Evolutionary conservation across 2,888 invertebrate species (phyloP).

Genomic region (Busseola fusca): DNA sequence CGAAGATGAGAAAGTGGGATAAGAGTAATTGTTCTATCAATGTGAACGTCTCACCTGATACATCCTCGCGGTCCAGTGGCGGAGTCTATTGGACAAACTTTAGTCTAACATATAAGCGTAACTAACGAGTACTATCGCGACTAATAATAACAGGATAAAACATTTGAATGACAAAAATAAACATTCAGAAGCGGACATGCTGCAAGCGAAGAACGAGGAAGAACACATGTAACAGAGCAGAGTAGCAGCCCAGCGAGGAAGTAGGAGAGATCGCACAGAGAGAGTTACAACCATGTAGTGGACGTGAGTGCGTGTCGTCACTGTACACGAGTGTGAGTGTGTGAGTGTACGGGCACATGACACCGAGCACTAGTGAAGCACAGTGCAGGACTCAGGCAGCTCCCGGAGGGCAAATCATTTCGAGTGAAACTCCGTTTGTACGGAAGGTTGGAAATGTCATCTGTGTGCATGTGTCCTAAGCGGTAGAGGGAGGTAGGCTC

Average conservation of each 20-base stretch:
- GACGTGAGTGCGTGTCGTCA: conserved; percentile 61
- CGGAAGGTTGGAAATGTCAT: conserved; percentile 25
- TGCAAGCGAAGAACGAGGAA: conserved; percentile 59
- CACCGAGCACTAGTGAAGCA: conserved; percentile 63
- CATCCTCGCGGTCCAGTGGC: conserved; percentile 70
- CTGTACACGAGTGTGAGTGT: conserved; percentile 64
- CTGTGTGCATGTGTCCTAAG: conserved; percentile 5
- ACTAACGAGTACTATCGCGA: conserved; percentile 65
- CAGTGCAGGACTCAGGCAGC: conserved; percentile 69
- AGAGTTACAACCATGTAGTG: conserved; percentile 56
- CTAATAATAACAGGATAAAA: conserved; percentile 62
- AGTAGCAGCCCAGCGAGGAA: conserved; percentile 61
- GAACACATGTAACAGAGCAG: conserved; percentile 54
- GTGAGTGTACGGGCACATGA: conserved; percentile 55
- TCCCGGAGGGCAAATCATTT: conserved; percentile 68
- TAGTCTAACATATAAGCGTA: conserved; percentile 74
- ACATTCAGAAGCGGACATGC: conserved; percentile 63
- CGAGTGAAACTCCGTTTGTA: conserved; percentile 26
- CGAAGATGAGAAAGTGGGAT: conserved; percentile 57
- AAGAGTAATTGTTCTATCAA: conserved; percentile 59
- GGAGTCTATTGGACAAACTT: conserved; percentile 76
- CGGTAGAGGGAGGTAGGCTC: conserved; percentile 6
- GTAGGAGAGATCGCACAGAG: conserved; percentile 59
- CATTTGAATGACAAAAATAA: conserved; percentile 60
- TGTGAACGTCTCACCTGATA: conserved; percentile 76